Conservation (phyloP, 1,140 invertebrate genomes). For the Drosophila prosaltans region DNA sequence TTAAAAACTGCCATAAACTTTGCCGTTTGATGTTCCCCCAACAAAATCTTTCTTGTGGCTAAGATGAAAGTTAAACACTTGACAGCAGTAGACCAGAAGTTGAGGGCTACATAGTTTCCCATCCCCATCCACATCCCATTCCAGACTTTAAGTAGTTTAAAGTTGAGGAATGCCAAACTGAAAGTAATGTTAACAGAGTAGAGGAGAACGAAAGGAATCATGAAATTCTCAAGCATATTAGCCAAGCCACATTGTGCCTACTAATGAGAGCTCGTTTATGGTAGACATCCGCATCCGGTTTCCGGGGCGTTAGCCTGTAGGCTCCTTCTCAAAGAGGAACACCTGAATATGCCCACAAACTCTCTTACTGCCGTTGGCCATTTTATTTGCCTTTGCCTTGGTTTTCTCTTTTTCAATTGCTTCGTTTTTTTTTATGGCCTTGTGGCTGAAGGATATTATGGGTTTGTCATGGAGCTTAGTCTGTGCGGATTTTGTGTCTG, state of each 20-base stretch:
- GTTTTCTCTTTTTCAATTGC: conserved; percentile 5
- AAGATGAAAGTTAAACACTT: conserved; percentile 55
- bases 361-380: conserved; percentile 21
- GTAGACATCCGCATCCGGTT: conserved; percentile 63
- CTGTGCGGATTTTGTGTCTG: conserved; percentile 25
- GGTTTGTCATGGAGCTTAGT: conserved; percentile 36
- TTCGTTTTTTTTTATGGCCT: conserved; percentile 37
- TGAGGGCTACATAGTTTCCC: conserved; percentile 1
- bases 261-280: conserved; percentile 71
- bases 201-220: neutral
- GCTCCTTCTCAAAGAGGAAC: neutral
- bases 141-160: conserved; percentile 25
- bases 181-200: conserved; percentile 11
- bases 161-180: conserved; percentile 33
- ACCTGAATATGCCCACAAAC: conserved; percentile 30
- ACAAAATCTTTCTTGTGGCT: conserved; percentile 42
- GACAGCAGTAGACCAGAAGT: conserved; percentile 5
- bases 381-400: conserved; percentile 33
- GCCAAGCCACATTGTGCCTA: conserved; percentile 62
- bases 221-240: conserved; percentile 47
- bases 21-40: conserved; percentile 29
- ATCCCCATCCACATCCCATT: neutral
- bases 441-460: conserved; percentile 37
- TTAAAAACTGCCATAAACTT: conserved; percentile 69
- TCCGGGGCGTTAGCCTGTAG: conserved; percentile 39